These are phyloP conservation scores for Phallusia fumigata DNA, from an alignment of 23 tunicate genomes.

Conservation along the genomic window DNA sequence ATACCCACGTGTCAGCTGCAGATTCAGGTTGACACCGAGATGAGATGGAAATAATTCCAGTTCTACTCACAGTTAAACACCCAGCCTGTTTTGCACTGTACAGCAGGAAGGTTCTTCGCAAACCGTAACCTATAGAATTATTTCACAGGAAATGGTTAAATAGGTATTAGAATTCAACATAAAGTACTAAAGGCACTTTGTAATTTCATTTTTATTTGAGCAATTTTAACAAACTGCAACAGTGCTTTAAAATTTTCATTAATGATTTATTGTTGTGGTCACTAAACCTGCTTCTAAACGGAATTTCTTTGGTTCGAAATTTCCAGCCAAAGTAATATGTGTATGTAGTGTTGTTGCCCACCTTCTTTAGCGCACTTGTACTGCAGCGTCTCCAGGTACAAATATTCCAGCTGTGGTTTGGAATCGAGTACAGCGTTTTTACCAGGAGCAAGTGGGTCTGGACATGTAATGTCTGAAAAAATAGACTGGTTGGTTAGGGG, in stretches of 20 bases:
- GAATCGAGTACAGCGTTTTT: neutral
- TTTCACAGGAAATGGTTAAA: too few relatives aligned
- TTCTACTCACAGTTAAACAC: slow-evolving; percentile 35
- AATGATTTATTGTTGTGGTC: too few relatives aligned
- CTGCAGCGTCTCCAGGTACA: slow-evolving; percentile 25
- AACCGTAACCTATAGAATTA: slow-evolving; percentile 25
- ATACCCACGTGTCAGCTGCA: slow-evolving; percentile 43
- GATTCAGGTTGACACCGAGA: slow-evolving; percentile 12
- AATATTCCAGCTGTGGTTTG: neutral
- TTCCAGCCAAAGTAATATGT: too few relatives aligned
- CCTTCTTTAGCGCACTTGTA: slow-evolving; percentile 53
- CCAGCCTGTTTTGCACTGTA: slow-evolving; percentile 21
- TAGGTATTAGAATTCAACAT: too few relatives aligned
- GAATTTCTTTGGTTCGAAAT: too few relatives aligned
- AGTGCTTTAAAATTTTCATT: too few relatives aligned
- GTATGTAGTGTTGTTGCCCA: too few relatives aligned
- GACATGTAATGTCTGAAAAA: slow-evolving; percentile 54
- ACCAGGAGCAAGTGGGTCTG: slow-evolving; percentile 27
- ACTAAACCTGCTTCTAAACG: too few relatives aligned
- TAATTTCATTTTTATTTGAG: too few relatives aligned
- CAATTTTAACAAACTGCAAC: too few relatives aligned
- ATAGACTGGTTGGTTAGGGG: neutral
- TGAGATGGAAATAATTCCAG: neutral
- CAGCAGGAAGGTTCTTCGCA: slow-evolving; percentile 41
- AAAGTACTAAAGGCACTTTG: too few relatives aligned